phyloP scores from a whole-genome alignment of 1,140 invertebrate genomes.

The Aricia agestis region DNA sequence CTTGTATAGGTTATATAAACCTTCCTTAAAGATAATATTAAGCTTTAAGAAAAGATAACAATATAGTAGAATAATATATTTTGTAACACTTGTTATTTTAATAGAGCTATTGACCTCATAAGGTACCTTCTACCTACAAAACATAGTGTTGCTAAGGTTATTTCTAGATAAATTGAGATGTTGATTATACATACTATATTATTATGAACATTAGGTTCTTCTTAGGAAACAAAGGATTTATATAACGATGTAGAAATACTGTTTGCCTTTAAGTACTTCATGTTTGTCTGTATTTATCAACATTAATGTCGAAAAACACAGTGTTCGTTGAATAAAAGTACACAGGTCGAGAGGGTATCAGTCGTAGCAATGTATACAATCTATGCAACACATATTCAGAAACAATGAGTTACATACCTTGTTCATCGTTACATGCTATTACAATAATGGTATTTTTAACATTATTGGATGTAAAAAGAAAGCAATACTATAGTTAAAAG shows the following conservation, averaged over 20 bases:
- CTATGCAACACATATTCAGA: constrained; percentile 8
- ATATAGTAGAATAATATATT: neutral
- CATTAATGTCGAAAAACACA: neutral
- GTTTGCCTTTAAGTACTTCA: neutral
- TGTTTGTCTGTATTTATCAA: neutral
- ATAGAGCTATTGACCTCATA: neutral
- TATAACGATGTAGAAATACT: neutral
- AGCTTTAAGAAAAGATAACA: neutral
- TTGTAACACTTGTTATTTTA: neutral
- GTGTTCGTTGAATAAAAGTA: constrained; percentile 16
- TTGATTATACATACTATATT: neutral
- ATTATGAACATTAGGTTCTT: neutral
- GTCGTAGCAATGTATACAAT: constrained; percentile 29
- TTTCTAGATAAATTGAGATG: neutral
- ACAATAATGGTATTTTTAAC: neutral
- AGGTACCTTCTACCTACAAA: neutral
- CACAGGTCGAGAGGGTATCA: constrained; percentile 31
- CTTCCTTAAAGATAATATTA: too few relatives aligned
- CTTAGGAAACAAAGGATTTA: neutral
- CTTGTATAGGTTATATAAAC: too few relatives aligned
- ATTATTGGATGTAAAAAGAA: neutral
- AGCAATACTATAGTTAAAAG: neutral
- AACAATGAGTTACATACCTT: neutral
- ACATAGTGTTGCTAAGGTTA: neutral
- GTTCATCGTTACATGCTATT: neutral